Conservation (phyloP, 2,113 vertebrate species). For the Lophochroa leadbeateri region DNA sequence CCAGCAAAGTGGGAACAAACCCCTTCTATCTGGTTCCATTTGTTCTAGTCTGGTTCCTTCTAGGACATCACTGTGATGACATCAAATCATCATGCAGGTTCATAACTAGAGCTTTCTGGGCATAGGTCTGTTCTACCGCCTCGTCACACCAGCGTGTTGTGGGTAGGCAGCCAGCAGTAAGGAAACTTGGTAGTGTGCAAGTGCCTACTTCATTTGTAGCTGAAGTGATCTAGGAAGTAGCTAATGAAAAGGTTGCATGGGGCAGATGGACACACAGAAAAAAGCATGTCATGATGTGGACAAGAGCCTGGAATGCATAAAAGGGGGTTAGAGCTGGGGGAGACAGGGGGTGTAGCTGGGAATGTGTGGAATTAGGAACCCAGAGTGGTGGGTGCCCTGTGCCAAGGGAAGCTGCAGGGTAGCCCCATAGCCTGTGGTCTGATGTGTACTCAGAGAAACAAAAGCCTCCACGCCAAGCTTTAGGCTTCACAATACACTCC, state of each 20-base stretch:
- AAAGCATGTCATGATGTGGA: too few relatives aligned
- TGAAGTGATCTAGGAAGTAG: not conserved
- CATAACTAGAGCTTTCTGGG: not conserved
- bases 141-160: accelerated
- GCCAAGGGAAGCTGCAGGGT: not conserved
- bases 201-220: not conserved
- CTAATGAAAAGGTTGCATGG: not conserved
- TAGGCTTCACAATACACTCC: not conserved
- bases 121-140: not conserved
- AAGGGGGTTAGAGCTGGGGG: not conserved
- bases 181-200: accelerated
- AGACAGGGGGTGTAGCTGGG: not conserved
- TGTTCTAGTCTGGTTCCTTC: not conserved
- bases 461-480: not conserved
- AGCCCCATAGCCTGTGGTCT: not conserved
- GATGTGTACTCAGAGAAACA: not conserved
- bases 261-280: not conserved
- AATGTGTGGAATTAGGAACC: not conserved
- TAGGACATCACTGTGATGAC: not conserved
- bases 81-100: not conserved
- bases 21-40: not conserved
- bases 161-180: not conserved
- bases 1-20: not conserved
- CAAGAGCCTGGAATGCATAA: not conserved
- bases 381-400: not conserved